Evolutionary conservation across 1,140 invertebrate genomes (phyloP), one percentile per base, ranked within the genome.

Genomic region (Bilobella aurantiaca): DNA sequence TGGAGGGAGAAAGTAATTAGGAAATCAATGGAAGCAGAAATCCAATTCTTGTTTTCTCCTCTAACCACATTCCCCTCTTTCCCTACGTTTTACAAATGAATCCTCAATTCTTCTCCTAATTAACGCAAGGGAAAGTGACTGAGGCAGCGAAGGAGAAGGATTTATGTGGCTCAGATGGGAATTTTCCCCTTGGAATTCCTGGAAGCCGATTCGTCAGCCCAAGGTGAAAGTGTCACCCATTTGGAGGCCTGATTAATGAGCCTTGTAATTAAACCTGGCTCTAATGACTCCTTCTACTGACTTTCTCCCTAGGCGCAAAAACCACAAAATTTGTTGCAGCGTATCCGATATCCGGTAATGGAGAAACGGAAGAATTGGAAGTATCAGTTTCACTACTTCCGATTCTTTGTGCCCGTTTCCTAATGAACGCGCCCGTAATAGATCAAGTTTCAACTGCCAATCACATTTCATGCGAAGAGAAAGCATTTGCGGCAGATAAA

Each of bases 171-270:
- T 8, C 37, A 42, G 37, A 42, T 42, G 37, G 37, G n/a, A n/a
- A n/a, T 42, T 18, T 18, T 42, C 34, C 34, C 34, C 34, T 42
- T 8, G 49, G 49, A 53, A 53, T 53, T 53, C 49, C 5, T 5
- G 25, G 8, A 8, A 8, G 18, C 34, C 34, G 34, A 8, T 18
- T 12, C 34, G 18, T 8, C 18, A 8, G 8, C 34, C 34, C 34
- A 53, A 53, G 49, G 49, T 53, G 49, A 53, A 23, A 53, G 49
- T 53, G 49, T 53, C 49, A 53, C 49, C 49, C 37, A 12, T n/a
- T 42, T 42, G 8, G n/a, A n/a, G 8, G 8, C 37, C 49, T 53
- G 12, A 53, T 53, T 53, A 53, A 53, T 53, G 49, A 53, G 3
- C 49, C 49, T 5, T 14, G 49, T 53, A 53, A 53, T 53, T 53